Base-by-base conservation (phyloP, 1,140 invertebrate genomes). In the Leucophenga varia region DNA sequence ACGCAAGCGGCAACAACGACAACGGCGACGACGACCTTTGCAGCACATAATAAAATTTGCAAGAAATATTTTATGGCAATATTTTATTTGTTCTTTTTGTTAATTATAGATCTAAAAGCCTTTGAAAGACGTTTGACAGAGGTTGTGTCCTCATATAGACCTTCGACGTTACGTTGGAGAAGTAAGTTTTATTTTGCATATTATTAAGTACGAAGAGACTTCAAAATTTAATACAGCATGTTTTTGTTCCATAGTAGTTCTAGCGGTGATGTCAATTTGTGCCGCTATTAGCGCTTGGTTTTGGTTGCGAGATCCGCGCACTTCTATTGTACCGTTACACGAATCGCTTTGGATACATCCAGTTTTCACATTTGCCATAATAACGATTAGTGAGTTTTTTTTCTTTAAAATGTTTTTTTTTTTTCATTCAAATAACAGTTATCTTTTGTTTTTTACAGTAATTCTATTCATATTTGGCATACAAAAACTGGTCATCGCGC, bases 41-140 rank as follows among this genome's bases (percentile, higher is more conserved):
- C n/a, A n/a, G n/a, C n/a, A n/a, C n/a, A n/a, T n/a, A n/a, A n/a
- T n/a, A n/a, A n/a, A n/a, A n/a, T n/a, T n/a, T n/a, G n/a, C n/a
- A n/a, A n/a, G n/a, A n/a, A n/a, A n/a, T n/a, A n/a, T n/a, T n/a
- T n/a, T n/a, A 43, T 57, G 55, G 47, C 52, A 47, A 47, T 50
- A 42, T 59, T 57, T 58, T 31, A 52, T 43, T 31, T 51, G 36
- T 56, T 20, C 13, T 76, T 75, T 71, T 73, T 61, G n/a, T n/a
- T n/a, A n/a, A n/a, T 86, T 86, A 67, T 78, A 96, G 95, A 97
- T 84, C 80, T 98, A 53, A 97, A 97, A 78, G 94, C 95, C 22
- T 98, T 97, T 79, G 95, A 97, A 75, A 82, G 94, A 49, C 82
- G 95, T 44, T 78, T 98, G 2, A 97, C 93, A 6, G 95, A 98